phyloP scores from a whole-genome alignment of 2,113 vertebrate species.

The Cynopterus brachyotis region DNA sequence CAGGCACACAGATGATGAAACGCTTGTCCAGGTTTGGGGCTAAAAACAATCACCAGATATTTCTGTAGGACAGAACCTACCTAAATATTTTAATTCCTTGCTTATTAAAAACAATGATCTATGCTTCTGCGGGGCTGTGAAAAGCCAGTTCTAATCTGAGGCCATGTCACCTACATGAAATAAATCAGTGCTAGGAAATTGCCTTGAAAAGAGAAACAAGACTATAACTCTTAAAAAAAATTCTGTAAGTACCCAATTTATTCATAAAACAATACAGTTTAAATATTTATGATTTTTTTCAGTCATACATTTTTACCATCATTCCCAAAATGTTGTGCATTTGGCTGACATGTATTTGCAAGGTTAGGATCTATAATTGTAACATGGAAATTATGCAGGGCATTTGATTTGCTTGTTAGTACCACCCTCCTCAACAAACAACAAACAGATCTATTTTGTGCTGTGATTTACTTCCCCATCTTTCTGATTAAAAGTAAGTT shows the following conservation, averaged over 20 bases:
- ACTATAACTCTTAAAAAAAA: slow-evolving; percentile 56
- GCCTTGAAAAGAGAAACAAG: slow-evolving; percentile 58
- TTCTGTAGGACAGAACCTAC: neutral
- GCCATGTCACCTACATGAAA: neutral
- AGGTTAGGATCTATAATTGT: slow-evolving; percentile 68
- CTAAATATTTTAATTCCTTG: slow-evolving; percentile 3
- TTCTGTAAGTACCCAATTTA: slow-evolving; percentile 79
- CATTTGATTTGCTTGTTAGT: slow-evolving; percentile 59
- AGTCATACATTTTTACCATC: slow-evolving; percentile 63
- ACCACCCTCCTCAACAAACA: neutral
- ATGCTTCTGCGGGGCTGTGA: neutral
- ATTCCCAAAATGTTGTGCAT: slow-evolving; percentile 67
- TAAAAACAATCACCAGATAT: neutral
- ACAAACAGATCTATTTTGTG: slow-evolving; percentile 26
- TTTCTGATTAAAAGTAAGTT: slow-evolving; percentile 18
- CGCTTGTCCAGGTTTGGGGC: neutral
- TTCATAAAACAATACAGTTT: slow-evolving; percentile 80
- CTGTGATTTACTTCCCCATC: slow-evolving; percentile 17
- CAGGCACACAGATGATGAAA: neutral
- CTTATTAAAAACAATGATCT: neutral
- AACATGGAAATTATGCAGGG: slow-evolving; percentile 57
- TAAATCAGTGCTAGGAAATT: neutral
- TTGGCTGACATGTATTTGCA: slow-evolving; percentile 72
- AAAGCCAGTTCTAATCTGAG: neutral
- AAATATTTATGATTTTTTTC: slow-evolving; percentile 66